Conservation (phyloP, 1,140 invertebrate genomes). For the Drosophila nannoptera region DNA sequence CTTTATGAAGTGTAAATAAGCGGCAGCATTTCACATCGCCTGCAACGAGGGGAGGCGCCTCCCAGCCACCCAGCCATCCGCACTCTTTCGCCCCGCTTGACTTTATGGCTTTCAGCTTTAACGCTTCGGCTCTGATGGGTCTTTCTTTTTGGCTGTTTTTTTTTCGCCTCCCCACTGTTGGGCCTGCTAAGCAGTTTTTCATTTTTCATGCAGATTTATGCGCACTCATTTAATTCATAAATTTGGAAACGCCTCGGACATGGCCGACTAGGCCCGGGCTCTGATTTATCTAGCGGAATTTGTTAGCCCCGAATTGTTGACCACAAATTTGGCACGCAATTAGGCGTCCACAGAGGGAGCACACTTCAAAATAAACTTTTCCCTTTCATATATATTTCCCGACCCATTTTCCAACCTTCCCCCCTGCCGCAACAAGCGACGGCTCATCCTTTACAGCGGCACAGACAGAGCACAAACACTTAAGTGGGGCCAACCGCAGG, state of each 20-base stretch:
- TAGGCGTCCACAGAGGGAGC: slow-evolving; percentile 32
- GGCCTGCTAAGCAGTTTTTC: slow-evolving; percentile 44
- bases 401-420: background rate
- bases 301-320: slow-evolving; percentile 43
- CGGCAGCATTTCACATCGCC: slow-evolving; percentile 67
- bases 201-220: slow-evolving; percentile 67
- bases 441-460: slow-evolving; percentile 22
- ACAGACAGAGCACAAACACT: slow-evolving; percentile 2
- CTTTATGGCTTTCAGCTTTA: slow-evolving; percentile 34
- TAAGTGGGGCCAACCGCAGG: slow-evolving; percentile 27
- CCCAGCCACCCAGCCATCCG: background rate
- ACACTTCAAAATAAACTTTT: slow-evolving; percentile 49
- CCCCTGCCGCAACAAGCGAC: slow-evolving; percentile 45
- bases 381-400: background rate
- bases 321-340: slow-evolving; percentile 74
- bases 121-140: background rate
- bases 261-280: slow-evolving; percentile 1
- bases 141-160: background rate
- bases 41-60: slow-evolving; percentile 3
- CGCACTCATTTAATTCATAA: slow-evolving; percentile 75
- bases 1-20: slow-evolving; percentile 76
- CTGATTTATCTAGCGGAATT: slow-evolving; percentile 73
- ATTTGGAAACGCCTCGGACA: slow-evolving; percentile 42
- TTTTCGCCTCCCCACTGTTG: no score
- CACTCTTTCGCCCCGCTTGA: slow-evolving; percentile 21